Conservation (phyloP, 2,797 vertebrate species). For the Micromesistius poutassou region DNA sequence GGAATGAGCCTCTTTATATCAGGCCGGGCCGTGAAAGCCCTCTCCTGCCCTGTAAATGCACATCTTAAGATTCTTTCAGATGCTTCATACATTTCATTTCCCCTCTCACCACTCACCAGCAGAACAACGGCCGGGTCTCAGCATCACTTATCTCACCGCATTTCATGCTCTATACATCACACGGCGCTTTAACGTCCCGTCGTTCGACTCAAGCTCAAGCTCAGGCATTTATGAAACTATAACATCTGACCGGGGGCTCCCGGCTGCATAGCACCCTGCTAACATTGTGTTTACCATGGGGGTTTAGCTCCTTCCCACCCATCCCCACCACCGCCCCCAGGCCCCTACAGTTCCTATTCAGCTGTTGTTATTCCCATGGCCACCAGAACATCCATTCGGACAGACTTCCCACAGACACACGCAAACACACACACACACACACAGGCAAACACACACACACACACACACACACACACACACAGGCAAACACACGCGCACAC, state of each 20-base stretch:
- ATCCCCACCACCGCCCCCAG: slow-evolving; percentile 34
- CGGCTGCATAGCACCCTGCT: slow-evolving; percentile 28
- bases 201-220: slow-evolving; percentile 51
- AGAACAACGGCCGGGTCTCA: slow-evolving; percentile 22
- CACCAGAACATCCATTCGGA: slow-evolving; percentile 55
- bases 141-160: slow-evolving; percentile 53
- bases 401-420: slow-evolving; percentile 41
- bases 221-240: slow-evolving; percentile 57
- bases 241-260: slow-evolving; percentile 45
- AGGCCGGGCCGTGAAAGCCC: neutral
- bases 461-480: slow-evolving; percentile 20
- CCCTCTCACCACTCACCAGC: slow-evolving; percentile 43
- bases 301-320: neutral
- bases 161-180: slow-evolving; percentile 50
- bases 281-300: slow-evolving; percentile 25
- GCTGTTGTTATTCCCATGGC: slow-evolving; percentile 54
- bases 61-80: slow-evolving; percentile 30
- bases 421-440: neutral
- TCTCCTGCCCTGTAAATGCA: slow-evolving; percentile 27
- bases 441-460: slow-evolving; percentile 7
- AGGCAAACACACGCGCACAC: slow-evolving; percentile 11
- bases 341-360: slow-evolving; percentile 51
- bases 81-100: slow-evolving; percentile 20
- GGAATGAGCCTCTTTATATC: slow-evolving; percentile 55
- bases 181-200: slow-evolving; percentile 45